Conservation (phyloP, 2,888 invertebrate genomes). For the Biston betularia region DNA sequence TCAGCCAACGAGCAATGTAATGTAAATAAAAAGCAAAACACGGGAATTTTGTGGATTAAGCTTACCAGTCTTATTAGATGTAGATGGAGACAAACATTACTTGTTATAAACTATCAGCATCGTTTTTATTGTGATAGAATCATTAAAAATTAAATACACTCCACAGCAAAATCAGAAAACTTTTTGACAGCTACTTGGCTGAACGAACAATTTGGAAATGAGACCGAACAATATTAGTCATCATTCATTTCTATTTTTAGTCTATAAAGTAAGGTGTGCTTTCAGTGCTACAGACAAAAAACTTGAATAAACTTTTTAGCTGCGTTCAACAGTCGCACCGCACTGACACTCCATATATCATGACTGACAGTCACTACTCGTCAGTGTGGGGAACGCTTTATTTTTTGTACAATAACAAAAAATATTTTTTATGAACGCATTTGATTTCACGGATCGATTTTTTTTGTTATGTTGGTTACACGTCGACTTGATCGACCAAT, state of each 20-base stretch:
- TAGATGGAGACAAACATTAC: constrained; percentile 10
- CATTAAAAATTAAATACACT: constrained; percentile 21
- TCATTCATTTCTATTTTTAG: constrained; percentile 2
- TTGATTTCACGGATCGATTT: constrained; percentile 67
- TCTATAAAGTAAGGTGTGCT: no score
- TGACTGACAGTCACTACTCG: no score
- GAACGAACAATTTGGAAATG: background rate
- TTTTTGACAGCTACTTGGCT: constrained; percentile 22
- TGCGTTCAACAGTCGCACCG: no score
- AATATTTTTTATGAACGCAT: constrained; percentile 31
- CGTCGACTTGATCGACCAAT: constrained; percentile 68
- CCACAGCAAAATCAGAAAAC: constrained; percentile 14
- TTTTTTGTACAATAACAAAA: no score
- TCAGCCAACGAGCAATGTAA: background rate
- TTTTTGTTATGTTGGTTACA: constrained; percentile 68
- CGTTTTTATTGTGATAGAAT: constrained; percentile 3
- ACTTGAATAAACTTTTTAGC: no score
- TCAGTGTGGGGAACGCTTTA: no score
- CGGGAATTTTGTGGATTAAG: constrained; percentile 4
- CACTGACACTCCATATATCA: no score
- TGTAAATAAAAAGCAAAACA: constrained; percentile 12
- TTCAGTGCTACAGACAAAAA: no score
- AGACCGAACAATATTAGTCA: constrained; percentile 31
- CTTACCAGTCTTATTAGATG: constrained; percentile 48
- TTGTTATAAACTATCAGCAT: constrained; percentile 4